A percentile compares a stretch with the other conserved stretches of the same genome.
Evolutionary conservation across 1,140 invertebrate genomes (phyloP).

Genomic region (Acromyrmex echinatior): DNA sequence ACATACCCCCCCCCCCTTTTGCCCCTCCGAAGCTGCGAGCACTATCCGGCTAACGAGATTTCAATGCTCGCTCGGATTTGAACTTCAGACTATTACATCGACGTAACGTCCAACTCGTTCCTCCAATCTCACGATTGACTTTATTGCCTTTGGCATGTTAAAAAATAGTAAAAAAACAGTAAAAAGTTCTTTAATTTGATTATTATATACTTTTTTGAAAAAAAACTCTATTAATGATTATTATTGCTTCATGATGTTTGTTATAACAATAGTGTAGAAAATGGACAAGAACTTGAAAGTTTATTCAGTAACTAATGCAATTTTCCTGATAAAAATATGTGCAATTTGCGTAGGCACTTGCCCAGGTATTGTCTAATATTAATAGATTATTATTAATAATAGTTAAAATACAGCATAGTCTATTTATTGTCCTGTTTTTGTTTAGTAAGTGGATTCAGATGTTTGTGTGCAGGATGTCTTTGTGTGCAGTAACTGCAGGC

Average conservation of each 20-base stretch:
- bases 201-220: not conserved
- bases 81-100: not conserved
- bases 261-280: too few relatives aligned
- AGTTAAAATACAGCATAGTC: too few relatives aligned
- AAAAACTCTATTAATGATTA: not conserved
- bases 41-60: constrained; percentile 13
- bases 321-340: too few relatives aligned
- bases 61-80: constrained; percentile 15
- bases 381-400: too few relatives aligned
- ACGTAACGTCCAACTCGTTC: not conserved
- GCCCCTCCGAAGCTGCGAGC: not conserved
- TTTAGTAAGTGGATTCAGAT: too few relatives aligned
- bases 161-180: not conserved
- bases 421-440: too few relatives aligned
- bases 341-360: too few relatives aligned
- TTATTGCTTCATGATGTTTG: not conserved
- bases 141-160: not conserved
- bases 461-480: too few relatives aligned
- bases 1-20: not conserved
- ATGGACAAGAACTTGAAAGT: too few relatives aligned
- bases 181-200: not conserved
- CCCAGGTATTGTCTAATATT: too few relatives aligned
- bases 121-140: not conserved
- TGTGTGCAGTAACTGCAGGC: too few relatives aligned
- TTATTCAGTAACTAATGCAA: too few relatives aligned